phyloP scores from a whole-genome alignment of 1,140 invertebrate genomes.

The Solenopsis invicta region DNA sequence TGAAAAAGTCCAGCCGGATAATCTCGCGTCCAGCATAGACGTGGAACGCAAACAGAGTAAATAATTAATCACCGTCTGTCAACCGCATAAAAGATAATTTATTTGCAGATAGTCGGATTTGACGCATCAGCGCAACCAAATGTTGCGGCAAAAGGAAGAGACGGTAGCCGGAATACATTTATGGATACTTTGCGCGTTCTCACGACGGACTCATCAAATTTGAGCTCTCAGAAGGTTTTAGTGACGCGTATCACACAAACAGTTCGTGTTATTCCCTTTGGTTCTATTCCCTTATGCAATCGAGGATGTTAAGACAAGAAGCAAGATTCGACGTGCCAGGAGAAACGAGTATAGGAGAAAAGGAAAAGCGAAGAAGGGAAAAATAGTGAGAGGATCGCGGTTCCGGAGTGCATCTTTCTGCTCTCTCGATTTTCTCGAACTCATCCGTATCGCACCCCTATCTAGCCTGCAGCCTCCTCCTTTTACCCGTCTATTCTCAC shows the following conservation, averaged over 20 bases:
- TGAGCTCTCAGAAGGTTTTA: not conserved
- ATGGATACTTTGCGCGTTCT: not conserved
- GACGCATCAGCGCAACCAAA: constrained; percentile 18
- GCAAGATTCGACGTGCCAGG: constrained; percentile 1
- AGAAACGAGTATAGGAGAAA: not conserved
- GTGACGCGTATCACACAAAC: not conserved
- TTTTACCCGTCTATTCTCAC: constrained; percentile 13
- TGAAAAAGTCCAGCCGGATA: constrained; percentile 50
- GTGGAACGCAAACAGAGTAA: constrained; percentile 19
- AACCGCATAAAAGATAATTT: constrained; percentile 54
- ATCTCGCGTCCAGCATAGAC: constrained; percentile 27
- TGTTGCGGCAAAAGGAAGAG: not conserved
- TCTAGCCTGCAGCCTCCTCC: not conserved
- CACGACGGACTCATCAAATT: not conserved
- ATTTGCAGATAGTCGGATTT: constrained; percentile 8
- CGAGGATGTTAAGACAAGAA: constrained; percentile 22
- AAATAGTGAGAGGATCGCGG: not conserved
- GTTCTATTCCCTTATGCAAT: not conserved
- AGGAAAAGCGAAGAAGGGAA: not conserved
- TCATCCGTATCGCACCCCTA: constrained; percentile 20
- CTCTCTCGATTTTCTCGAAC: constrained; percentile 69
- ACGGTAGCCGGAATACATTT: not conserved
- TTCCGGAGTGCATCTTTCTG: constrained; percentile 44
- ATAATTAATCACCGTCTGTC: constrained; percentile 54
- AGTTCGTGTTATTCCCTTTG: not conserved